Conservation (phyloP, 2,113 vertebrate species). For the Oryzias celebensis region DNA sequence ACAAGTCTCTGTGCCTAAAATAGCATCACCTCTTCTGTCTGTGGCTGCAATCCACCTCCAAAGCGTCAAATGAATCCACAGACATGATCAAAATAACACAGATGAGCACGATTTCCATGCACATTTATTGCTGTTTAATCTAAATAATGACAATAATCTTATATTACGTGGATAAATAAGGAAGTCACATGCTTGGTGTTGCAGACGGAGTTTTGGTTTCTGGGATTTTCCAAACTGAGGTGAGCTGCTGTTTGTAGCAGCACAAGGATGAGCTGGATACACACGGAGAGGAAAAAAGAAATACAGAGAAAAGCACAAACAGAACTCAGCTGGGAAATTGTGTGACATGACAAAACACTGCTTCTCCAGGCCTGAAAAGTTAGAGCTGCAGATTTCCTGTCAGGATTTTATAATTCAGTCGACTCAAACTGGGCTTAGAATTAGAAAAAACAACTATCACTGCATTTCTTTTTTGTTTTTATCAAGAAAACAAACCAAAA, state of each 20-base stretch:
- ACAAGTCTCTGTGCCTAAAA: constrained; percentile 57
- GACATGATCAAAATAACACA: constrained; percentile 9
- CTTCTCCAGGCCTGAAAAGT: not conserved
- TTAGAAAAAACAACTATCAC: no score
- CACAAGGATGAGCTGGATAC: not conserved
- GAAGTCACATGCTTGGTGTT: not conserved
- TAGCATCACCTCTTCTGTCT: constrained; percentile 43
- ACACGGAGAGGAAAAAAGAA: not conserved
- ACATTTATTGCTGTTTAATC: no score
- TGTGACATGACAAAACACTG: not conserved
- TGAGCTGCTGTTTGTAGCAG: not conserved
- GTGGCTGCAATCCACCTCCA: constrained; percentile 41
- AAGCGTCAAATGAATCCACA: constrained; percentile 25
- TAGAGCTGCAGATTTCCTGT: not conserved
- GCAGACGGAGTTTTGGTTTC: not conserved
- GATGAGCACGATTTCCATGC: no score
- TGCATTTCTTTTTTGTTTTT: no score
- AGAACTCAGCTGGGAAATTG: constrained; percentile 5
- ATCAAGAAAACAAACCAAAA: not conserved
- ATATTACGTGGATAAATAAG: no score
- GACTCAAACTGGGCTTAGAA: no score
- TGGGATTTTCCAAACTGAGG: not conserved
- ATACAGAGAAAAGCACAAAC: not conserved
- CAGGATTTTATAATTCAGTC: constrained; percentile 2
- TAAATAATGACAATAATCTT: no score